phyloP scores from a whole-genome alignment of 2,797 vertebrate species.

The Sebastes ruberrimus region DNA sequence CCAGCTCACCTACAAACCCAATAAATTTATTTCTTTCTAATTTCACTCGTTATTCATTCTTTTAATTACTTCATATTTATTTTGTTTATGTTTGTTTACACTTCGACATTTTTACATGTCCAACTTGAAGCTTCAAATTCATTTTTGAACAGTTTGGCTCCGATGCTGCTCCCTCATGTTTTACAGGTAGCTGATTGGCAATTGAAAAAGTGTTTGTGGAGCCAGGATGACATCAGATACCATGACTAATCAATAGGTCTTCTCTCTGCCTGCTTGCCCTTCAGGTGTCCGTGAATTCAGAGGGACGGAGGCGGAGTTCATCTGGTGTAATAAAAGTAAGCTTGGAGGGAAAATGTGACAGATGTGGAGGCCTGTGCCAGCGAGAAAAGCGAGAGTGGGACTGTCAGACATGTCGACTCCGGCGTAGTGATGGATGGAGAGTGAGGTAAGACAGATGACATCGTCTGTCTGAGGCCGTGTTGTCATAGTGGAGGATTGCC shows the following conservation, averaged over 20 bases:
- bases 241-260: slow-evolving; percentile 70
- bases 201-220: slow-evolving; percentile 51
- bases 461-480: slow-evolving; percentile 81
- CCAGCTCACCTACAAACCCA: not conserved
- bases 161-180: not conserved
- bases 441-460: slow-evolving; percentile 84
- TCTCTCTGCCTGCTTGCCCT: slow-evolving; percentile 63
- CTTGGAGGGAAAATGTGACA: slow-evolving; percentile 75
- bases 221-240: slow-evolving; percentile 72
- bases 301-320: slow-evolving; percentile 44
- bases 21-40: not conserved
- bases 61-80: not conserved
- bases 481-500: slow-evolving; percentile 77
- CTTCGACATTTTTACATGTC: not conserved
- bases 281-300: slow-evolving; percentile 70
- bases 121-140: not conserved
- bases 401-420: slow-evolving; percentile 87
- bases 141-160: not conserved
- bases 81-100: not conserved
- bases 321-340: slow-evolving; percentile 62
- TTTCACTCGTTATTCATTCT: not conserved
- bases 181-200: slow-evolving; percentile 37
- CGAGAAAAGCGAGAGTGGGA: slow-evolving; percentile 79
- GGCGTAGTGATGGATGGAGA: slow-evolving; percentile 85
- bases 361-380: slow-evolving; percentile 74